A percentile compares a stretch with the other conserved stretches of the same genome.
These are phyloP conservation scores for Aurelia sp. DNA, from an alignment of 30 jellyfish, hydroid and myxozoan species.

Conservation along the genomic window DNA sequence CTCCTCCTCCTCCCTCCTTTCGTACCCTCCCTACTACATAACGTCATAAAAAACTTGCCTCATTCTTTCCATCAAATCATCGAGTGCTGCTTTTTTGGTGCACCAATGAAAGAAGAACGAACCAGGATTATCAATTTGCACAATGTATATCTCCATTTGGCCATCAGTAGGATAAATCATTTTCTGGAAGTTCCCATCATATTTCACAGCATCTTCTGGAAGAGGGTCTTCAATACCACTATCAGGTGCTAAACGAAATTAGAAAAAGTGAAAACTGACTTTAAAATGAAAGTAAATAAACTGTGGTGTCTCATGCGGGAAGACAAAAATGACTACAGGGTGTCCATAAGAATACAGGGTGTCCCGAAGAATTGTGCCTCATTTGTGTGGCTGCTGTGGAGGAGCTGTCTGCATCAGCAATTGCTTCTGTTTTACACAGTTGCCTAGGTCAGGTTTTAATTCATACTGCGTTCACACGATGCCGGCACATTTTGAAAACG, in stretches of 20 bases:
- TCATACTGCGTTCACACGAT: too few species aligned
- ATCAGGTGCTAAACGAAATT: background rate
- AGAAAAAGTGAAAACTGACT: background rate
- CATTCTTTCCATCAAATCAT: constrained; percentile 58
- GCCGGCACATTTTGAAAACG: too few species aligned
- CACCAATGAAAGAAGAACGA: constrained; percentile 76
- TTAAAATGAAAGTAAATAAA: too few species aligned
- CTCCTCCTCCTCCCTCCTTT: too few species aligned
- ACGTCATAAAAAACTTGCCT: constrained; percentile 21
- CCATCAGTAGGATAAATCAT: constrained; percentile 56
- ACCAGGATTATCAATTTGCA: constrained; percentile 72
- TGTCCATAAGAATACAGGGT: too few species aligned
- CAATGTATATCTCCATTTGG: constrained; percentile 61
- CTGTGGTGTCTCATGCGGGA: background rate
- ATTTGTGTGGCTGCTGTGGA: too few species aligned
- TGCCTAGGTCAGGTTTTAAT: too few species aligned
- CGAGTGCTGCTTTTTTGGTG: constrained; percentile 25
- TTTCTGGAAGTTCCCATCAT: constrained; percentile 44
- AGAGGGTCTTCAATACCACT: constrained; percentile 39
- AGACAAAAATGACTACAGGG: background rate
- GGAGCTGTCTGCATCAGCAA: too few species aligned
- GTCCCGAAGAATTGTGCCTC: too few species aligned
- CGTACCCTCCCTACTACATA: background rate
- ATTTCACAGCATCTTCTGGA: constrained; percentile 49
- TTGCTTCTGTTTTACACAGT: too few species aligned